Evolutionary conservation across 2,113 vertebrate genomes (phyloP).

Genomic region (Clarias gariepinus): DNA sequence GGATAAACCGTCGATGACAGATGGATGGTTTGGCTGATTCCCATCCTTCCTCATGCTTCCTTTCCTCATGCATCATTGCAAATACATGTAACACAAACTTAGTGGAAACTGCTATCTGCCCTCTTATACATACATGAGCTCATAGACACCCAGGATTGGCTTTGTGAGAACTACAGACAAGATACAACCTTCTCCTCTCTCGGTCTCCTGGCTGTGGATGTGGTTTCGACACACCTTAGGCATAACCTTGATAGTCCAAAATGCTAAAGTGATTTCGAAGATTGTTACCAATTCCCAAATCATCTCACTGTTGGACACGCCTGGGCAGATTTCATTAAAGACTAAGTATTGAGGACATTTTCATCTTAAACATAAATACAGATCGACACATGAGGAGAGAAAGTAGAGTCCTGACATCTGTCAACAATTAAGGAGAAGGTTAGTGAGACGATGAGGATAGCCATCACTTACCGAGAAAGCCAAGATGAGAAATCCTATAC

Average conservation of each 20-base stretch:
- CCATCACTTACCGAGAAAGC: neutral
- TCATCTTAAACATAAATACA: conserved; percentile 37
- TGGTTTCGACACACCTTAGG: neutral
- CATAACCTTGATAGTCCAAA: neutral
- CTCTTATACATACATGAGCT: neutral
- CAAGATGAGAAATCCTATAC: conserved; percentile 18
- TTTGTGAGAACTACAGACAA: neutral
- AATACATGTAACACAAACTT: neutral
- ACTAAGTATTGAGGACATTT: conserved; percentile 18
- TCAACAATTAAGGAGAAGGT: conserved; percentile 45
- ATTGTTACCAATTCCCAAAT: neutral
- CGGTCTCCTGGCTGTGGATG: neutral
- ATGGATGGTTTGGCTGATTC: too few species aligned
- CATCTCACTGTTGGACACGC: neutral
- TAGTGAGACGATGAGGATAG: conserved; percentile 12
- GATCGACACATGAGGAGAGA: conserved; percentile 5
- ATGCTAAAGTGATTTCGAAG: neutral
- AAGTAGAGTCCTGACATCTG: conserved; percentile 41
- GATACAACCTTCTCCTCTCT: neutral
- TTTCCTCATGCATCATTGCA: neutral
- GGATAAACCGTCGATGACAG: too few species aligned
- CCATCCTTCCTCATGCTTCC: too few species aligned
- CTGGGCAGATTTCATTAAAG: conserved; percentile 20
- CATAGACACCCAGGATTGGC: neutral
- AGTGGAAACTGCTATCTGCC: neutral